phyloP scores from a whole-genome alignment of 2,888 invertebrate genomes.

The Dicyrtoma fusca region DNA sequence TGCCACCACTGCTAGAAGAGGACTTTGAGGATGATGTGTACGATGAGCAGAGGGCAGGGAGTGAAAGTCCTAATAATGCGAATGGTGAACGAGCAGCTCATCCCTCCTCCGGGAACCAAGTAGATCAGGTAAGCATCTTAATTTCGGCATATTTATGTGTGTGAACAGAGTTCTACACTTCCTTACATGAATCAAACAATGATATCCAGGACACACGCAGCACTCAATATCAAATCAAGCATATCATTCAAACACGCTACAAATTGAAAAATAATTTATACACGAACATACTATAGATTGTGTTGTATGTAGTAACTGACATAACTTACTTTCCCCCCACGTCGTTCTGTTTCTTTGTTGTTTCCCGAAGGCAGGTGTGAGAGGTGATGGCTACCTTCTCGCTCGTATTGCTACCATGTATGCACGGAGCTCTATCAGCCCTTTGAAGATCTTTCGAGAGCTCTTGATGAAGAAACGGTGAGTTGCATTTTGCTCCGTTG shows the following conservation, averaged over 20 bases:
- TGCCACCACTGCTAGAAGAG: conserved; percentile 54
- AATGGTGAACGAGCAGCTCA: conserved; percentile 8
- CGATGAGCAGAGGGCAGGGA: conserved; percentile 44
- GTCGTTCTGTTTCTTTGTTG: conserved; percentile 37
- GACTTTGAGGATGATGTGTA: conserved; percentile 56
- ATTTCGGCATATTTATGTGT: background rate
- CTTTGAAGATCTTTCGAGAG: conserved; percentile 54
- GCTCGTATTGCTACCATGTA: conserved; percentile 56
- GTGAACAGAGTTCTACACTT: background rate
- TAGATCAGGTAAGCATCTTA: conserved; percentile 16
- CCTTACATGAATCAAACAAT: conserved; percentile 1
- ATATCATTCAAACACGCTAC: background rate
- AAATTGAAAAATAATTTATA: background rate
- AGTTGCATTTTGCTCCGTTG: background rate
- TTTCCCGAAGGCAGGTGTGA: conserved; percentile 53
- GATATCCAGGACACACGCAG: background rate
- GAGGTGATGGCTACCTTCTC: conserved; percentile 52
- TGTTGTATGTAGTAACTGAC: conserved; percentile 2
- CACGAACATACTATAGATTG: conserved; percentile 6
- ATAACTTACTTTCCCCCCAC: conserved; percentile 39
- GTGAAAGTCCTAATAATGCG: conserved; percentile 36
- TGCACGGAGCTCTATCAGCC: conserved; percentile 56
- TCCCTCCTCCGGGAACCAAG: background rate
- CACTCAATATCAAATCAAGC: background rate
- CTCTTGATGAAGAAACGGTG: conserved; percentile 56